Evolutionary conservation across 2,113 vertebrate species (phyloP).

Genomic region (Bubalus kerabau): DNA sequence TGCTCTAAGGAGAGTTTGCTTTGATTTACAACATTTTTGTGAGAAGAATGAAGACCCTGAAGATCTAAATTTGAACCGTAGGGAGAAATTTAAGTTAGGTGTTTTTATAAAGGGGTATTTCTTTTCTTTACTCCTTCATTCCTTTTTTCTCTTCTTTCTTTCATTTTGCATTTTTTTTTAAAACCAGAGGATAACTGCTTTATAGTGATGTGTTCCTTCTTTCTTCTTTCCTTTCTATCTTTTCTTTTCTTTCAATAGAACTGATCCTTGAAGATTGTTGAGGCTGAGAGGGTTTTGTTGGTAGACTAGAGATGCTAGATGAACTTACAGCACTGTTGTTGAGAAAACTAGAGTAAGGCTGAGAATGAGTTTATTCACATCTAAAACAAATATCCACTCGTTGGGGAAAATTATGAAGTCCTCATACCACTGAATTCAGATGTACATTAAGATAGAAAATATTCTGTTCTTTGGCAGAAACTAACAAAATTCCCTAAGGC

Average conservation of each 20-base stretch:
- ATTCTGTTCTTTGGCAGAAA: not conserved
- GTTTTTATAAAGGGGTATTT: not conserved
- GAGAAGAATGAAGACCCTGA: not conserved
- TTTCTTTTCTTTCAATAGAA: not conserved
- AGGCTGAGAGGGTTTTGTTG: not conserved
- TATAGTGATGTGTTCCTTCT: not conserved
- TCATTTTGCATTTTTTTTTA: not conserved
- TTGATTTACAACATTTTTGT: constrained; percentile 23
- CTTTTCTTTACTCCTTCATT: not conserved
- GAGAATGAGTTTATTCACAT: not conserved
- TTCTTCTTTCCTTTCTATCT: not conserved
- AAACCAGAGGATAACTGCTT: not conserved
- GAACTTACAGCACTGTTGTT: not conserved
- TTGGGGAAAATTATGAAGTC: not conserved
- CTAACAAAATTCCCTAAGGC: not conserved
- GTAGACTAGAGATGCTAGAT: not conserved
- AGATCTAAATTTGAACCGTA: constrained; percentile 1
- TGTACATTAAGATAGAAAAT: not conserved
- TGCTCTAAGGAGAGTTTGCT: not conserved
- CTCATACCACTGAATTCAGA: not conserved
- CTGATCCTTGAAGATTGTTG: not conserved
- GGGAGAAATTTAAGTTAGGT: not conserved
- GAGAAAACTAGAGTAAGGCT: not conserved
- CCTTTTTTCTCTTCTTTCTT: not conserved
- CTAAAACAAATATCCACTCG: not conserved